Conservation (phyloP, 2,888 invertebrate genomes). For the Zeuzera pyrina region DNA sequence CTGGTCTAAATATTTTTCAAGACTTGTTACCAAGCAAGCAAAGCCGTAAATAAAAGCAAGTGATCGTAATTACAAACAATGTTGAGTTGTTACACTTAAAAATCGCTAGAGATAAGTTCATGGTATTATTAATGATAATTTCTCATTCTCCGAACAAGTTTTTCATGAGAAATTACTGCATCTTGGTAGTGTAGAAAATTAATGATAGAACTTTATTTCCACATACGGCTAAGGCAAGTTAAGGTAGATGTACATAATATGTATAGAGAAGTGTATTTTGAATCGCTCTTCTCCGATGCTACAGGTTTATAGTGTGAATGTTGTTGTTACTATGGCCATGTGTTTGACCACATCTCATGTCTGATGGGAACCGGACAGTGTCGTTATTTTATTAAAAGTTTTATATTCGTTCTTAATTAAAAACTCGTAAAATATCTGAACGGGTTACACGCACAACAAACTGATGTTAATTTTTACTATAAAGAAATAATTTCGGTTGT, state of each 20-base stretch:
- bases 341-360: conserved; percentile 21
- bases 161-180: conserved; percentile 40
- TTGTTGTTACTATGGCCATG: conserved; percentile 20
- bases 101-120: conserved; percentile 22
- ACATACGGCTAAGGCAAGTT: no score
- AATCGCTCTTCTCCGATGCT: conserved; percentile 20
- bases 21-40: no score
- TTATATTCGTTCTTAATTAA: no score
- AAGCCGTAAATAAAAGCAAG: no score
- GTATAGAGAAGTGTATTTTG: conserved; percentile 14
- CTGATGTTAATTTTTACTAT: no score
- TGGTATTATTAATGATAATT: conserved; percentile 22
- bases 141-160: conserved; percentile 37
- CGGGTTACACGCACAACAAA: no score
- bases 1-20: no score
- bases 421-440: no score
- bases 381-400: no score
- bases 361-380: conserved; percentile 24
- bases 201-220: conserved; percentile 27
- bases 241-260: no score
- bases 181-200: conserved; percentile 35
- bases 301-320: conserved; percentile 33
- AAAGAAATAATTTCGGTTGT: no score
- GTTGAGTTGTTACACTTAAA: conserved; percentile 14
- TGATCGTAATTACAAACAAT: no score